A percentile compares a stretch with the other conserved stretches of the same genome.
Conservation (phyloP, 2,797 vertebrate species). For the Urocyon cinereoargenteus region DNA sequence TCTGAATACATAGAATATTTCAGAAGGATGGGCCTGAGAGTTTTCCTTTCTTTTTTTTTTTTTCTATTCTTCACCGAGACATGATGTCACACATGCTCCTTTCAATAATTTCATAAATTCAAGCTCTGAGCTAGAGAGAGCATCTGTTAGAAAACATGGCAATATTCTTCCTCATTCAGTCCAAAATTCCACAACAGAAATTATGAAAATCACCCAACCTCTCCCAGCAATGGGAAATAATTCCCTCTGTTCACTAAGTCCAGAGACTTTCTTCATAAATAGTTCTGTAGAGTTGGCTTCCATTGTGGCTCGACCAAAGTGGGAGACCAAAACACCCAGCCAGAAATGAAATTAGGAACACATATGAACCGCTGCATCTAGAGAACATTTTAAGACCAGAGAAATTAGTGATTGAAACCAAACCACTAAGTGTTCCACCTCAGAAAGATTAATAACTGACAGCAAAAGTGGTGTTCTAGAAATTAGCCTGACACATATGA, state of each 20-base stretch:
- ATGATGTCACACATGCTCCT: constrained; percentile 44
- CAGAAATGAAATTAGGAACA: constrained; percentile 55
- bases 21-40: background rate
- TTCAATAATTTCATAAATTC: constrained; percentile 61
- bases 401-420: constrained; percentile 45
- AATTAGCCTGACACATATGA: constrained; percentile 23
- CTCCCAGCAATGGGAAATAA: background rate
- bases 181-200: constrained; percentile 14
- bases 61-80: background rate
- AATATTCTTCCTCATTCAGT: constrained; percentile 31
- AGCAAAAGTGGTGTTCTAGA: constrained; percentile 50
- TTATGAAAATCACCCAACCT: background rate
- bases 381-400: constrained; percentile 45
- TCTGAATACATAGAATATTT: constrained; percentile 12
- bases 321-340: background rate
- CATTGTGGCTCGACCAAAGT: background rate
- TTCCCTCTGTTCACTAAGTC: background rate
- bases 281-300: background rate
- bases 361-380: background rate
- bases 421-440: constrained; percentile 37
- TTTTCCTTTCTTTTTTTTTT: background rate
- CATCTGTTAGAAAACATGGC: constrained; percentile 57
- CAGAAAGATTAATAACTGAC: constrained; percentile 66
- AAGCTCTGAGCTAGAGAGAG: constrained; percentile 25
- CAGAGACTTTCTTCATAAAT: background rate